Base-by-base conservation (phyloP, 2,113 vertebrate species). In the Sturnus vulgaris region DNA sequence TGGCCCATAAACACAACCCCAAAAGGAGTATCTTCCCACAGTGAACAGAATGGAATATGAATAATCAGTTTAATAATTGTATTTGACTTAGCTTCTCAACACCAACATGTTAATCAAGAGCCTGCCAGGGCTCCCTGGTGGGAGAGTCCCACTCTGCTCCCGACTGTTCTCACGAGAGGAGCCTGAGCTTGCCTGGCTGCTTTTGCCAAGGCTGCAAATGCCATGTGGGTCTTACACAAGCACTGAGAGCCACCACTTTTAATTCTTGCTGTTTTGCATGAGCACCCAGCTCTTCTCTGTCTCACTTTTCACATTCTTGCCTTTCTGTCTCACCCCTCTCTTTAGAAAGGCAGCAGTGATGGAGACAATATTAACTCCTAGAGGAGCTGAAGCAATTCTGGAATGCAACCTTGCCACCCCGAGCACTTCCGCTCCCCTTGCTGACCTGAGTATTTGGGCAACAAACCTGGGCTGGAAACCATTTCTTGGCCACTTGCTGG, bases 11-110 rank as follows among this genome's bases (percentile, higher is more conserved):
- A 88, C 59, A 85, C 82, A 93, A 91, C 80, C 89, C 91, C 81
- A 91, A 96, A 96, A 97, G 83, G 86, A 92, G 81, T 71, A 75
- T 91, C 91, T 92, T 92, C 83, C 86, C 89, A 84, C 76, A 91
- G 68, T 19, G 73, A 97, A 59, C 82, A 93, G 89, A 93, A 88
- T 33, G 70, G 40, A 84, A 64, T 76, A 78, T 71, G 86, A 95
- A 95, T 89, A 95, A 95, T 89, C 91, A 72, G 31, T 91, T 84
- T 84, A 91, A 72, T 85, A 79, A 91, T 75, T 87, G 86, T 73
- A 52, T 79, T 92, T 96, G 91, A 89, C 73, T 89, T 78, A 60
- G 40, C 47, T 70, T 60, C 72, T 88, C 86, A 59, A 82, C 69
- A 79, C 61, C 61, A 79, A 44, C 2, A 0, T 31, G 24, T 81